These are phyloP conservation scores for Chaetodon trifascialis DNA, from an alignment of 2,113 vertebrate genomes.

Conservation along the genomic window DNA sequence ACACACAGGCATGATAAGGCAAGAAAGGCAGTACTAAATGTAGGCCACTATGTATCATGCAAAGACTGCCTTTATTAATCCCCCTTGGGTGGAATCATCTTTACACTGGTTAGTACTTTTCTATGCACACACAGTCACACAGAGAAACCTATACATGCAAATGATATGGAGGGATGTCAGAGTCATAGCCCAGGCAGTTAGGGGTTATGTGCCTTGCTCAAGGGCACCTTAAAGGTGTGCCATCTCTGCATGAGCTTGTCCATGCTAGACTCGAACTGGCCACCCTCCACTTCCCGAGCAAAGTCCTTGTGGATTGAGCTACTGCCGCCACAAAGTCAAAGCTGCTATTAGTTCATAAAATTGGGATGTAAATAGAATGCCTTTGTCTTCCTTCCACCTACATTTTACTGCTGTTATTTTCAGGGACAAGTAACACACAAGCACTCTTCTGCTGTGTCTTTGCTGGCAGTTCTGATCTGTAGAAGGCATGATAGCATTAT, in stretches of 20 bases:
- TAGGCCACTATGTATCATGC: neutral
- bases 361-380: constrained; percentile 6
- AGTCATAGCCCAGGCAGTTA: too few relatives aligned
- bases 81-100: too few relatives aligned
- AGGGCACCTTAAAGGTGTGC: too few relatives aligned
- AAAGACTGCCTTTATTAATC: neutral
- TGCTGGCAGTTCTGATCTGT: constrained; percentile 32
- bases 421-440: neutral
- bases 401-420: neutral
- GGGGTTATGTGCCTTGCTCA: too few relatives aligned
- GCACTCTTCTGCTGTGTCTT: neutral
- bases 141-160: too few relatives aligned
- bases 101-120: too few relatives aligned
- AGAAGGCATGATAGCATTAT: constrained; percentile 29
- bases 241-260: too few relatives aligned
- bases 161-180: too few relatives aligned
- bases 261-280: too few relatives aligned
- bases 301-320: too few relatives aligned
- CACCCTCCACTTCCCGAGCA: too few relatives aligned
- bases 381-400: neutral
- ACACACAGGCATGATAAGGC: neutral
- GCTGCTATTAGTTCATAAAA: constrained; percentile 35
- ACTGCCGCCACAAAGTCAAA: neutral
- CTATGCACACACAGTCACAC: too few relatives aligned
- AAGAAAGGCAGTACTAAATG: constrained; percentile 30